Evolutionary conservation across 2,113 vertebrate species (phyloP), one percentile per base, ranked within the genome.

Genomic region (Corythornis vintsioides): DNA sequence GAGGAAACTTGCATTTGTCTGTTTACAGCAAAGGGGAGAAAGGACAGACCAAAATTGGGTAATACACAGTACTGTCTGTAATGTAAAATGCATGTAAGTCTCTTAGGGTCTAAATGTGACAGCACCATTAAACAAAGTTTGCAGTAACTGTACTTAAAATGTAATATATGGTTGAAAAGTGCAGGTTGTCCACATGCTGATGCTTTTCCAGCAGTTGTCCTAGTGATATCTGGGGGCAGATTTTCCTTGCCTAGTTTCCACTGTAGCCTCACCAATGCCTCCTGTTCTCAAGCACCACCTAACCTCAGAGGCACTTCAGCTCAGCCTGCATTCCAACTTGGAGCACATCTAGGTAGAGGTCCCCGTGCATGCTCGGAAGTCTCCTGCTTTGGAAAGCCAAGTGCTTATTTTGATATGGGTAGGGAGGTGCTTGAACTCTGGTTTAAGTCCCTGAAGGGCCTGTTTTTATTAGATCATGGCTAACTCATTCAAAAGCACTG

Each of bases 201-300:
- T 85, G 80, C 42, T 35, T 93, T 86, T 78, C 29, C 29, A 81
- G 4, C 26, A 82, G 47, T 87, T 91, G 64, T 82, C 61, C 19
- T 67, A 47, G 77, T 63, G 67, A 61, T 81, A 75, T 82, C 47
- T 86, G 61, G 19, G 29, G 42, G 24, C 61, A 88, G 55, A 69
- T 82, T 92, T 91, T 85, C 59, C 47, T 45, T 87, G 21, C 76
- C 33, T 66, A 45, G 75, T 43, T 83, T 94, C 56, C 60, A 28
- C 38, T 69, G 45, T 82, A 93, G n/a, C 75, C 66, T 84, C 90
- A 92, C 17, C 67, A 83, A 25, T 80, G 43, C 64, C 79, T 94
- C 64, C 75, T 91, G 63, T 93, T 89, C 45, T 94, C 52, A 95
- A 95, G 85, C 94, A 95, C 95, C 92, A 88, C 85, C 92, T 96